phyloP scores from a whole-genome alignment of 2,797 vertebrate species.

The Arctocebus calabarensis region DNA sequence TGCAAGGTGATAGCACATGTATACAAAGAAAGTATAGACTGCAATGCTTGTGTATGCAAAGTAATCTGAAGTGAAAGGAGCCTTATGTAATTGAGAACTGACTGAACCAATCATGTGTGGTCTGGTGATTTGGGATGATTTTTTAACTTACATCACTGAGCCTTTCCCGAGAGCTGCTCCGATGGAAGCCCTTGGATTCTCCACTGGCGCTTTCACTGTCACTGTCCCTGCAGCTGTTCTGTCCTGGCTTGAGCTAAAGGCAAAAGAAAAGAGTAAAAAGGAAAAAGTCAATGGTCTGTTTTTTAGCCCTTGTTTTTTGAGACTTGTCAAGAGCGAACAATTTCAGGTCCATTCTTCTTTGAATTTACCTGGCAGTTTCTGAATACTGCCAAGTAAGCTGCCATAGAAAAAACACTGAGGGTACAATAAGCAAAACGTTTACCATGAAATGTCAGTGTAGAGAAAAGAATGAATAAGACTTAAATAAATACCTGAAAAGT shows the following conservation, averaged over 20 bases:
- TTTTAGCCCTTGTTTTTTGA: not conserved
- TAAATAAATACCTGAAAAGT: not conserved
- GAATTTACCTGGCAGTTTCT: not conserved
- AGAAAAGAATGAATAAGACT: not conserved
- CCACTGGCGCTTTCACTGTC: constrained; percentile 94
- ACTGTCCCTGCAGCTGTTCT: constrained; percentile 95
- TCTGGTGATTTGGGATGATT: not conserved
- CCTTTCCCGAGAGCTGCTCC: constrained; percentile 94
- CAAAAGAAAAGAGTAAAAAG: constrained; percentile 37
- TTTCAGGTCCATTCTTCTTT: not conserved
- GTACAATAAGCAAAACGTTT: not conserved
- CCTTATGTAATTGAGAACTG: not conserved
- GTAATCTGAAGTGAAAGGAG: not conserved
- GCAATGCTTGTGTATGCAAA: not conserved
- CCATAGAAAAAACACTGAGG: not conserved
- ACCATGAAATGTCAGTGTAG: not conserved
- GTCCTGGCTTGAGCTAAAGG: constrained; percentile 93
- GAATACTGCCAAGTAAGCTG: not conserved
- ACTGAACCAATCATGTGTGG: not conserved
- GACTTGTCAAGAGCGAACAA: not conserved
- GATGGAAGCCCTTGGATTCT: constrained; percentile 93
- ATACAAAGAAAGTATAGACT: not conserved
- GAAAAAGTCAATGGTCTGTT: constrained; percentile 56
- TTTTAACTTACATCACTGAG: constrained; percentile 91
- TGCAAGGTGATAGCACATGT: not conserved